Evolutionary conservation across 2,888 invertebrate genomes (phyloP).

Genomic region (Microctonus brassicae): DNA sequence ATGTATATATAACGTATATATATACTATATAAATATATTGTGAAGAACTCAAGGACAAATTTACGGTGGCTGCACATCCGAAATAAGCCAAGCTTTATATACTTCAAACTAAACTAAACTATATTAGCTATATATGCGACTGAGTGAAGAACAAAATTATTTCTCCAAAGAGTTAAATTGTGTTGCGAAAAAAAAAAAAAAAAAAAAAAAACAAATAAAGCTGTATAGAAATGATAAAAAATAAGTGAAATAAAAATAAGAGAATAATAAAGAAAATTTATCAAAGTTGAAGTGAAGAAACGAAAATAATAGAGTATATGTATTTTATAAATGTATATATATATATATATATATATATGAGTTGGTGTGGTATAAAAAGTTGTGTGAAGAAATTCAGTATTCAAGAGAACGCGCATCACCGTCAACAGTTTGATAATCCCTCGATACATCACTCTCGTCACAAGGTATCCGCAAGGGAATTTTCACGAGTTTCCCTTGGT

Average conservation of each 20-base stretch:
- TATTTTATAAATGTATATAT: too few relatives aligned
- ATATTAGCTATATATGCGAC: background rate
- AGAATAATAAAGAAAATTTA: too few relatives aligned
- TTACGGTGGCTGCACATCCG: constrained; percentile 21
- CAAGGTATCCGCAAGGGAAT: background rate
- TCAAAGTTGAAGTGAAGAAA: background rate
- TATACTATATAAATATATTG: background rate
- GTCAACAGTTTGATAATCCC: background rate
- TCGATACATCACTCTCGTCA: constrained; percentile 6
- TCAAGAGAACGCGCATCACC: background rate
- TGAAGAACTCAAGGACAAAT: constrained; percentile 4
- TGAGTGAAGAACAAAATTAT: constrained; percentile 1
- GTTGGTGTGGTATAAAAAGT: too few relatives aligned
- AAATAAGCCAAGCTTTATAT: constrained; percentile 9
- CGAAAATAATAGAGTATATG: too few relatives aligned
- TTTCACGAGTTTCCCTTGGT: background rate
- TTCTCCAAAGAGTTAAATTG: background rate
- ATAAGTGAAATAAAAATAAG: background rate
- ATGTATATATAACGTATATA: too few relatives aligned
- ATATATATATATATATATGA: background rate
- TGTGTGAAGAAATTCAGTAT: background rate
- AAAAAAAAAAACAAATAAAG: background rate
- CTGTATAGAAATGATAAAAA: background rate
- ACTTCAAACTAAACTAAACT: background rate
- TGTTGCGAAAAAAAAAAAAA: background rate